Base-by-base conservation (phyloP, 2,797 vertebrate genomes). In the Rhinatrema bivittatum region DNA sequence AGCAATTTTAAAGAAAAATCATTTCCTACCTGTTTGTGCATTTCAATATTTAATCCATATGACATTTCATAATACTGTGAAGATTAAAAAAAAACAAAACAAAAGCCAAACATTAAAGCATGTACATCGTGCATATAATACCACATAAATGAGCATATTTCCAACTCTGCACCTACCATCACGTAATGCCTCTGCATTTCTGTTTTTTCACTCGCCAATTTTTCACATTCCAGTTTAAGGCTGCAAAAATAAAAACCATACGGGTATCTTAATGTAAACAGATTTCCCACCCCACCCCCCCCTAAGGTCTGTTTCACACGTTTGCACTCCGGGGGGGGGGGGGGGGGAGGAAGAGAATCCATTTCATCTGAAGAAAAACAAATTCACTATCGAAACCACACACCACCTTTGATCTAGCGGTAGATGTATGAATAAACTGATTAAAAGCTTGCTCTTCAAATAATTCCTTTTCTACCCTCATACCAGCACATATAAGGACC, bases 121-220 rank as follows among this genome's bases (percentile, higher is more conserved):
- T n/a, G n/a, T n/a, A n/a, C n/a, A n/a, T n/a, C n/a, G n/a, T n/a
- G 13, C 39, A 34, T 5, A 3, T 25, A 20, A 18, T 1, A 19
- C 14, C 25, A 5, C 14, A 2, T 15, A 1, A 7, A 15, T 8
- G 35, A 35, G 14, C 9, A 46, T 2, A 12, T 18, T 43, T 32
- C 26, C 42, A 19, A 34, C 42, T n/a, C 15, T 13, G 54, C 8
- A 78, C 88, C 82, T 78, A 96, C 93, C 93, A 97, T 97, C 62
- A 97, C 93, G 62, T 97, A 97, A 75, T 97, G 93, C 55, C 93
- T 82, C 75, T 97, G 93, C 93, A 97, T 96, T 85, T 96, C 93
- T 4, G 93, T 97, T 74, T 97, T 97, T 79, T 97, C 93, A 5
- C 93, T 92, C 70, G 93, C 91, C 78, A 97, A 70, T 78, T 97